These are phyloP conservation scores for Drosophila serrata DNA, from an alignment of 1,140 invertebrate species.

Conservation along the genomic window DNA sequence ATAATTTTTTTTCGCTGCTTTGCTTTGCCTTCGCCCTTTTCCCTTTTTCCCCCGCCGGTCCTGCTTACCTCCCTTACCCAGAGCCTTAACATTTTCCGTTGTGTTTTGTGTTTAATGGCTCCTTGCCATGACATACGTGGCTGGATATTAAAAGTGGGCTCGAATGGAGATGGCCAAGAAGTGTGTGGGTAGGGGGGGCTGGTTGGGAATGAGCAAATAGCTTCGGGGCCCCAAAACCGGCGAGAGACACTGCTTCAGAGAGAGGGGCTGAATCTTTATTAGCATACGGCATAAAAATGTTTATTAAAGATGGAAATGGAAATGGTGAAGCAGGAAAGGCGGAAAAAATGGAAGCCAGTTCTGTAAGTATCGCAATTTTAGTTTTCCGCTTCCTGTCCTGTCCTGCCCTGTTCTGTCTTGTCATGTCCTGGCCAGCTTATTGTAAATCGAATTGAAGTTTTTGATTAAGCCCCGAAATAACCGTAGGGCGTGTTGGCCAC, in stretches of 20 bases:
- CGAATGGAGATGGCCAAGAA: constrained; percentile 13
- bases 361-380: constrained; percentile 57
- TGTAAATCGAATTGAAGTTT: constrained; percentile 82
- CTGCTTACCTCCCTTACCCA: background rate
- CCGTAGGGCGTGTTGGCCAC: constrained; percentile 40
- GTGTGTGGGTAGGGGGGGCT: constrained; percentile 4
- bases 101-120: constrained; percentile 79
- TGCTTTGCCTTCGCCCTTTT: constrained; percentile 54
- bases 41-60: background rate
- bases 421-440: constrained; percentile 44
- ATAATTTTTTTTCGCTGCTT: constrained; percentile 76
- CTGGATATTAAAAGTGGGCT: constrained; percentile 72
- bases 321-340: constrained; percentile 32
- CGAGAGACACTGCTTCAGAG: constrained; percentile 49
- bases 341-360: constrained; percentile 4
- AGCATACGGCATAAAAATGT: constrained; percentile 83
- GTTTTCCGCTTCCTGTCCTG: constrained; percentile 50
- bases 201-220: constrained; percentile 43
- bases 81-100: constrained; percentile 29
- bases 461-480: constrained; percentile 71
- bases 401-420: background rate
- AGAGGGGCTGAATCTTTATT: constrained; percentile 74
- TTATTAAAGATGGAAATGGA: constrained; percentile 78
- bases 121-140: constrained; percentile 82
- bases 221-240: constrained; percentile 37